phyloP scores from a whole-genome alignment of 2,113 vertebrate genomes.

The Todiramphus saurophagus region DNA sequence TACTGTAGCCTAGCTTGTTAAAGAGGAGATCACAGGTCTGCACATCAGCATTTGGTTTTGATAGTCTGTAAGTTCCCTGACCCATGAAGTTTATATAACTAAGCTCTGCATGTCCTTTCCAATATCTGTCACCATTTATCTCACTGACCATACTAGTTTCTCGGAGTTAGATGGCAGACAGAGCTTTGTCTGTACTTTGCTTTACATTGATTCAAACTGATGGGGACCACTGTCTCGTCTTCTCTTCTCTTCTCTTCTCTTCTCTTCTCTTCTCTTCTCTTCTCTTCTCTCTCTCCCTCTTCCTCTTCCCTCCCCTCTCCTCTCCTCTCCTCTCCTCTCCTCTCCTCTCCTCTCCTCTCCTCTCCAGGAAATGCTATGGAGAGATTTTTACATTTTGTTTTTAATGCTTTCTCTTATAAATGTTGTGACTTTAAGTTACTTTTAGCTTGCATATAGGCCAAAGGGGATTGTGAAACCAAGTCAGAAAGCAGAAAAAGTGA shows the following conservation, averaged over 20 bases:
- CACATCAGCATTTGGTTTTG: not conserved
- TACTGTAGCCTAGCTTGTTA: not conserved
- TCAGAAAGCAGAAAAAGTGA: not conserved
- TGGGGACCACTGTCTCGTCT: not conserved
- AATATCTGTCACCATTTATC: not conserved
- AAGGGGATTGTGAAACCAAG: not conserved
- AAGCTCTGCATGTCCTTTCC: not conserved
- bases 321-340: too few species aligned
- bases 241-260: too few species aligned
- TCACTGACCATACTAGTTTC: not conserved
- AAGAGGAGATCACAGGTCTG: not conserved
- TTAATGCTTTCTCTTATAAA: not conserved
- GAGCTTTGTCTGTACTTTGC: not conserved
- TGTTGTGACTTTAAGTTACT: not conserved
- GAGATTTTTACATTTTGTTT: not conserved
- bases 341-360: not conserved
- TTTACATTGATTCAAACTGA: not conserved
- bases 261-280: not conserved
- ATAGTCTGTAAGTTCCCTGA: not conserved
- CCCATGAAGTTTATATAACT: not conserved
- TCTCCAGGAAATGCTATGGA: not conserved
- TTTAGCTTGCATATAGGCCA: not conserved
- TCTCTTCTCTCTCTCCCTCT: not conserved
- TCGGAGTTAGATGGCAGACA: not conserved
- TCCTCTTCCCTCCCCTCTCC: not conserved